phyloP scores from a whole-genome alignment of 1,140 invertebrate species.

The Melanaphis sacchari region DNA sequence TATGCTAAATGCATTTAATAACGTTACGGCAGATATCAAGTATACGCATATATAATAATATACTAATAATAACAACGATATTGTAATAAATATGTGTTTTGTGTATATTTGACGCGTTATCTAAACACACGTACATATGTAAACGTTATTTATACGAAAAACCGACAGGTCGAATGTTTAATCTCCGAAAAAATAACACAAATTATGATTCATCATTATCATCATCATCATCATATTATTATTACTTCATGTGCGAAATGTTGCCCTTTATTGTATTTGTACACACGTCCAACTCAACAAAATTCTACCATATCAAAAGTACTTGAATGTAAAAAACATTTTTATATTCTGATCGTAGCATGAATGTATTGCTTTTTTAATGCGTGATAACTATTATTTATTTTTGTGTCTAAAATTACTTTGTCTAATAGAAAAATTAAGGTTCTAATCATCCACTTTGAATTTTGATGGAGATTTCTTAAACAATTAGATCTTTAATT shows the following conservation, averaged over 20 bases:
- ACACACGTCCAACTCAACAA: no score
- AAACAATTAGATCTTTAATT: no score
- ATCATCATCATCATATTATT: no score
- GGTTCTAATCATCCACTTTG: no score
- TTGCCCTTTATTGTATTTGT: not conserved
- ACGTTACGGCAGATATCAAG: not conserved
- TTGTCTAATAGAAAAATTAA: no score
- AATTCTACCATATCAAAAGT: not conserved
- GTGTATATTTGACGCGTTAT: not conserved
- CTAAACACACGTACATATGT: not conserved
- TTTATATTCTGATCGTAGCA: not conserved
- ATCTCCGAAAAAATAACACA: not conserved
- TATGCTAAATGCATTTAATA: not conserved
- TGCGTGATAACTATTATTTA: no score
- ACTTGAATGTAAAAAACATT: not conserved
- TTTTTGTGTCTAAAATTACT: no score
- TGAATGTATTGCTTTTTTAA: no score
- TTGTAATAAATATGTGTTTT: not conserved
- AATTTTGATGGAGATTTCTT: no score
- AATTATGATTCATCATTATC: not conserved
- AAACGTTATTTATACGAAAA: not conserved
- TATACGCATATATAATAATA: not conserved
- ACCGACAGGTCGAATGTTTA: not conserved
- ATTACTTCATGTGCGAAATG: not conserved
- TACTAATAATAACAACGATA: not conserved